phyloP scores from a whole-genome alignment of 2,888 invertebrate species.

The Erannis defoliaria region DNA sequence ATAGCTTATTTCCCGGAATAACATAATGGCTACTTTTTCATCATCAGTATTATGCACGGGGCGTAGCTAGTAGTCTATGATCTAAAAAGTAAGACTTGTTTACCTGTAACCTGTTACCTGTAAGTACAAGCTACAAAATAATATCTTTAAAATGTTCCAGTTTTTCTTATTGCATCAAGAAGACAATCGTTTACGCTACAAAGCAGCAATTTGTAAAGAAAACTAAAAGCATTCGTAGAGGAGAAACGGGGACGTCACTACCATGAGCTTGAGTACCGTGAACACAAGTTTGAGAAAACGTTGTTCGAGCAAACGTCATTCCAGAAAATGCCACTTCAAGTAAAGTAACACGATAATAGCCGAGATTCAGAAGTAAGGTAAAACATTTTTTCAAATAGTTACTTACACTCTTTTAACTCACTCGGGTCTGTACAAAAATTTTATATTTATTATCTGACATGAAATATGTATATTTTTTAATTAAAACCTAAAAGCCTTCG shows the following conservation, averaged over 20 bases:
- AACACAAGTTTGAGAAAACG: slow-evolving; percentile 46
- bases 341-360: background rate
- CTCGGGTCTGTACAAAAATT: no score
- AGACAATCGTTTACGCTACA: slow-evolving; percentile 52
- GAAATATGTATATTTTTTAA: no score
- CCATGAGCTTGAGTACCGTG: slow-evolving; percentile 42
- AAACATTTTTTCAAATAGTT: no score
- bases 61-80: no score
- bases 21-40: no score
- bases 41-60: no score
- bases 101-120: background rate
- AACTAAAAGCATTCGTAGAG: slow-evolving; percentile 60
- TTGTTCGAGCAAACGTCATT: slow-evolving; percentile 29
- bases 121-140: slow-evolving; percentile 10
- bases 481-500: no score
- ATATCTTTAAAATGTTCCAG: slow-evolving; percentile 27
- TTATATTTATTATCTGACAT: no score
- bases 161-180: slow-evolving; percentile 47
- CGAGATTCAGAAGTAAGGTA: no score
- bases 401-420: no score
- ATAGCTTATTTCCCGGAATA: no score
- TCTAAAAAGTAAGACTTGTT: no score
- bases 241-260: slow-evolving; percentile 60
- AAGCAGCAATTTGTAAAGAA: slow-evolving; percentile 63
- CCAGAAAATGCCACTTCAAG: slow-evolving; percentile 15